Base-by-base conservation (phyloP, 2,797 vertebrate genomes). In the Melanotaenia nigrans region DNA sequence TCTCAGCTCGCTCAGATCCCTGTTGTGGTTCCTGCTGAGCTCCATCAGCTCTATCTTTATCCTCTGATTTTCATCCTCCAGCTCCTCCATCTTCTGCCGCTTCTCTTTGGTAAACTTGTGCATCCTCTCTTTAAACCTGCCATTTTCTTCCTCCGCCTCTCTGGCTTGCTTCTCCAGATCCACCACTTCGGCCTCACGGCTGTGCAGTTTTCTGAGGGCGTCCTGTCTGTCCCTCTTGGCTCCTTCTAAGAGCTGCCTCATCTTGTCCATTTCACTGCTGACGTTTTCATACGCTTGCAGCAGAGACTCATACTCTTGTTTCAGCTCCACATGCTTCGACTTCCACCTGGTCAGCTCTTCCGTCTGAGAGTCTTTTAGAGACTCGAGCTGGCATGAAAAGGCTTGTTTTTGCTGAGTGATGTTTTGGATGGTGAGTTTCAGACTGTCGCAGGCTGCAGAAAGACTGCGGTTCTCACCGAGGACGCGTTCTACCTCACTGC, bases 371-470 rank as follows among this genome's bases (percentile, higher is more conserved):
- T 96, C 95, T 86, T 96, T 96, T 2, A 97, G 93, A 9, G 95
- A 95, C 68, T 96, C 95, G 0, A 97, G 92, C 75, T 97, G 96
- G 81, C 95, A 96, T 36, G 96, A 96, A 83, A 97, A 97, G 0
- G 95, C 96, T 83, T 94, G 93, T 77, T 97, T 97, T 84, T 97
- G 96, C 78, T 96, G 95, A 5, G 95, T 96, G 90, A 97, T 96
- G 65, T 84, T 95, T 78, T 97, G 95, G 67, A 97, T 96, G 40
- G 95, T 97, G 38, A 92, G 94, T 63, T 97, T 96, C 42, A 97
- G 87, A 75, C 96, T 97, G 75, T 96, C 96, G 22, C 96, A 97
- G 0, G 96, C 96, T 0, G 95, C 96, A 0, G 93, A 94, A 0
- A 97, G 90, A 83, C 92, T 96, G 72, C 94, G 92, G 0, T 97